These are phyloP conservation scores for Chaitophorus viminalis DNA, from an alignment of 2,888 invertebrate genomes.

Conservation along the genomic window DNA sequence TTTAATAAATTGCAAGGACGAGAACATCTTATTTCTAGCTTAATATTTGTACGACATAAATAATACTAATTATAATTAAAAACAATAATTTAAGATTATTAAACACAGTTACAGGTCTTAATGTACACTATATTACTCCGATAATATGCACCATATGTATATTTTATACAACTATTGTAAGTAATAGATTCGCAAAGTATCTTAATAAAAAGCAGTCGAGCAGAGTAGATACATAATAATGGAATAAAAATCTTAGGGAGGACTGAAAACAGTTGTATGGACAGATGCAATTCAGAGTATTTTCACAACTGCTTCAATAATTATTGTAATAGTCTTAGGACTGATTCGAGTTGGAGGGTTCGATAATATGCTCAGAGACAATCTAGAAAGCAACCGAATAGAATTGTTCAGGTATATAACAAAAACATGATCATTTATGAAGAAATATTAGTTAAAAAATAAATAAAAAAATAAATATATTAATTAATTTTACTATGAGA, in stretches of 20 bases:
- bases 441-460: no score
- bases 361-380: slow-evolving; percentile 73
- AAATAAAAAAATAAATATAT: no score
- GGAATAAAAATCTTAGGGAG: slow-evolving; percentile 72
- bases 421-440: neutral
- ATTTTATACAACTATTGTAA: slow-evolving; percentile 89
- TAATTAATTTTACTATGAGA: no score
- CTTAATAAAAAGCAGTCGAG: no score
- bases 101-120: slow-evolving; percentile 80
- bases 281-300: slow-evolving; percentile 81
- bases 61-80: no score
- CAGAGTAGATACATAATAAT: neutral
- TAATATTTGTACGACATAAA: no score
- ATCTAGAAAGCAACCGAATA: slow-evolving; percentile 73
- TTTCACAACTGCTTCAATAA: slow-evolving; percentile 78
- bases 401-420: slow-evolving; percentile 77
- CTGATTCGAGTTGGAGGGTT: slow-evolving; percentile 76
- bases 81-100: neutral
- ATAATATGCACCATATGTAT: slow-evolving; percentile 88
- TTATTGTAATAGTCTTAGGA: slow-evolving; percentile 76
- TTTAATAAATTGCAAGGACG: no score
- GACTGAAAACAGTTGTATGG: slow-evolving; percentile 83
- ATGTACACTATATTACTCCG: slow-evolving; percentile 81
- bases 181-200: slow-evolving; percentile 66
- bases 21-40: no score